Percentiles rank a stretch among this genome's conserved stretches.
Evolutionary conservation across 2,888 invertebrate genomes (phyloP).

Genomic region (Phortica magna): DNA sequence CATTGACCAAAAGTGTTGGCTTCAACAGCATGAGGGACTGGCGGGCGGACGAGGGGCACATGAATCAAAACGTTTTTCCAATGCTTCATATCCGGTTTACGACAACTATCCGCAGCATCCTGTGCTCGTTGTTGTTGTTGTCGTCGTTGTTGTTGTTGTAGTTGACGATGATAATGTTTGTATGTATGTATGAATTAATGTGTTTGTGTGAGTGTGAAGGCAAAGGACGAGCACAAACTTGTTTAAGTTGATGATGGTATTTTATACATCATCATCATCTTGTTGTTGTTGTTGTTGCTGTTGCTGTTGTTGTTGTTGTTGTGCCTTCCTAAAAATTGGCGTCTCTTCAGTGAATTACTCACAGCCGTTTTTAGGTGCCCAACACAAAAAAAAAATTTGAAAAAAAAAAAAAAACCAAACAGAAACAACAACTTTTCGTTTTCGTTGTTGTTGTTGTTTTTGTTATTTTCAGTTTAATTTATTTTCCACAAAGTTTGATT

Average conservation of each 20-base stretch:
- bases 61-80: neutral
- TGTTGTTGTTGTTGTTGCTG: no score
- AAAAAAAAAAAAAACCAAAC: no score
- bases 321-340: no score
- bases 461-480: constrained; percentile 28
- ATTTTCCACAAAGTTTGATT: constrained; percentile 25
- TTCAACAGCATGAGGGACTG: no score
- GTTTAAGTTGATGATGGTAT: no score
- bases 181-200: neutral
- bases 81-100: constrained; percentile 17
- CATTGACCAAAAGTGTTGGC: no score
- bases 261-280: no score
- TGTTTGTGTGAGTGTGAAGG: neutral
- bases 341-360: no score
- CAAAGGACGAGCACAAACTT: no score
- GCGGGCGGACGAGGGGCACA: neutral
- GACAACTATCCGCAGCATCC: constrained; percentile 12
- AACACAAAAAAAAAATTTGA: no score
- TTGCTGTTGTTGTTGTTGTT: no score
- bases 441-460: neutral
- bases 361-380: no score
- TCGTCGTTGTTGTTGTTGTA: neutral
- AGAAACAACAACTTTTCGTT: neutral
- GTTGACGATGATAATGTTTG: neutral
- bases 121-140: neutral